A percentile compares a stretch with the other conserved stretches of the same genome.
phyloP scores from a whole-genome alignment of 1,140 invertebrate genomes.

The Cotesia typhae region DNA sequence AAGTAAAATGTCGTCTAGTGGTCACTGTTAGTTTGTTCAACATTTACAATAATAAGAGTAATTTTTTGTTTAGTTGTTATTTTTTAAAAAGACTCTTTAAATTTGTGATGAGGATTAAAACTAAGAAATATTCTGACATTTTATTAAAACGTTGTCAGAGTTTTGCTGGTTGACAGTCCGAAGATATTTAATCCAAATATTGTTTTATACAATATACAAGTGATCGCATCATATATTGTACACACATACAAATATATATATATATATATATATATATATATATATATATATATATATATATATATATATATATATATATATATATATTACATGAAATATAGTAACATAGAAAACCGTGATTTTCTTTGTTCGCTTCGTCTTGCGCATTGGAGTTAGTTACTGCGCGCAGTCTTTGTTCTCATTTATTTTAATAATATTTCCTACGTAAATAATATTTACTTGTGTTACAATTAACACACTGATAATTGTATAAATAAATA shows the following conservation, averaged over 20 bases:
- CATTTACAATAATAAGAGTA: not conserved
- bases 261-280: too few relatives aligned
- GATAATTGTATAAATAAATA: not conserved
- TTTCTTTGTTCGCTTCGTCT: conserved; percentile 21
- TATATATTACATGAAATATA: not conserved
- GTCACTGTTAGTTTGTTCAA: not conserved
- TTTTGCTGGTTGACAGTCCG: not conserved
- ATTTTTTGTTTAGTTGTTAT: not conserved
- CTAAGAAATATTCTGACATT: conserved; percentile 1
- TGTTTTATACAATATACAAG: too few relatives aligned
- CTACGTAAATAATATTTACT: not conserved
- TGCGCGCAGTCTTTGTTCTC: conserved; percentile 26
- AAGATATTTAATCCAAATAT: too few relatives aligned
- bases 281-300: too few relatives aligned
- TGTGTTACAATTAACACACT: not conserved
- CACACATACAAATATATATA: too few relatives aligned
- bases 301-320: too few relatives aligned
- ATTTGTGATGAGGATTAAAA: not conserved
- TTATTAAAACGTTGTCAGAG: not conserved
- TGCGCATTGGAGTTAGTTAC: conserved; percentile 14
- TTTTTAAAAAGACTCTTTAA: too few relatives aligned
- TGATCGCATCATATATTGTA: too few relatives aligned
- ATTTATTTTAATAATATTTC: conserved; percentile 1
- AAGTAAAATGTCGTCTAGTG: conserved; percentile 49
- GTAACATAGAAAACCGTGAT: not conserved